Evolutionary conservation across 2,888 invertebrate genomes (phyloP).

Genomic region (Melinaea marsaeus): DNA sequence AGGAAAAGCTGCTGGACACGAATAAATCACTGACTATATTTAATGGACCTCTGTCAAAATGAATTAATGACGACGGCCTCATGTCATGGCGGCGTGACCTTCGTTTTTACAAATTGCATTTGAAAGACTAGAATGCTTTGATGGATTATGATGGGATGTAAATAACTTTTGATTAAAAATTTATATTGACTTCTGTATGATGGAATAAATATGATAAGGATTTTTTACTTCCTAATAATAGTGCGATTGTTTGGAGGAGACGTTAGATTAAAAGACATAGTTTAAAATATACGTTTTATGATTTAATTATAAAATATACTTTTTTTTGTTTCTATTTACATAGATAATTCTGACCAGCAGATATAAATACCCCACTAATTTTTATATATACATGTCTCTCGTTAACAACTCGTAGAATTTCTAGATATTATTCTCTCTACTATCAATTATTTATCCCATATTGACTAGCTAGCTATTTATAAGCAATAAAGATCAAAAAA

Average conservation of each 20-base stretch:
- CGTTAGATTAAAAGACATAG: no score
- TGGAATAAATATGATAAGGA: no score
- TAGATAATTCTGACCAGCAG: no score
- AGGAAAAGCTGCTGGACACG: slow-evolving; percentile 18
- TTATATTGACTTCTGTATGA: no score
- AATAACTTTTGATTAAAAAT: neutral
- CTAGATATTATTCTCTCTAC: slow-evolving; percentile 32
- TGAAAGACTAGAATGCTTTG: slow-evolving; percentile 19
- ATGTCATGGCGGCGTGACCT: slow-evolving; percentile 14
- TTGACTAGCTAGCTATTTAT: neutral
- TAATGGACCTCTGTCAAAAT: slow-evolving; percentile 37
- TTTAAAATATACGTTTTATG: no score
- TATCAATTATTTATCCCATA: neutral
- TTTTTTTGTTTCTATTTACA: no score
- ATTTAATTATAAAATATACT: no score
- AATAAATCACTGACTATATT: slow-evolving; percentile 38
- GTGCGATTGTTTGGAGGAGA: no score
- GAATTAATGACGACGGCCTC: slow-evolving; percentile 35
- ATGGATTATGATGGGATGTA: neutral
- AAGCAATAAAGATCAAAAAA: neutral
- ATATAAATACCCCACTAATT: no score
- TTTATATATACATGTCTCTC: no score
- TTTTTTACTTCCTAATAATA: no score
- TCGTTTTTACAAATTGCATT: slow-evolving; percentile 4
- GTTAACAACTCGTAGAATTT: neutral